A percentile compares a stretch with the other conserved stretches of the same genome.
Conservation (phyloP, 2,888 invertebrate species). For the Ctena decussata region DNA sequence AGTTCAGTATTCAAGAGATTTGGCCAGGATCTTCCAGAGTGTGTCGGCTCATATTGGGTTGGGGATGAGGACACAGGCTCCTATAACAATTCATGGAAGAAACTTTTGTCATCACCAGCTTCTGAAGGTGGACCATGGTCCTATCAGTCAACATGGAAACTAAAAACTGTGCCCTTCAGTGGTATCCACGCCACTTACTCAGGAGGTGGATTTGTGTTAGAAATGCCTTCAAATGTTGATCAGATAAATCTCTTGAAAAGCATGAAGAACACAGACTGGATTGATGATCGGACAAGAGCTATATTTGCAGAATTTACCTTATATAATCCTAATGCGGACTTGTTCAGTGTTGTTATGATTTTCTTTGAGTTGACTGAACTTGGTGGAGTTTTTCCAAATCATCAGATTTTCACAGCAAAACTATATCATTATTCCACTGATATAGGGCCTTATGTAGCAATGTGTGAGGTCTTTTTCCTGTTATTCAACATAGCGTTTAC, state of each 20-base stretch:
- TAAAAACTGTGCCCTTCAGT: slow-evolving; percentile 67
- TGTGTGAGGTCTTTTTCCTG: slow-evolving; percentile 69
- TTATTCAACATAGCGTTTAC: slow-evolving; percentile 66
- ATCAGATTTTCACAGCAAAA: slow-evolving; percentile 71
- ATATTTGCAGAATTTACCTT: slow-evolving; percentile 74
- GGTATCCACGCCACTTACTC: slow-evolving; percentile 76
- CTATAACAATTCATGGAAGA: slow-evolving; percentile 68
- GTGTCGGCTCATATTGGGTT: slow-evolving; percentile 63
- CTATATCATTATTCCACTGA: slow-evolving; percentile 68
- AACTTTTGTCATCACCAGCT: slow-evolving; percentile 2
- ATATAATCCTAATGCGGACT: slow-evolving; percentile 72
- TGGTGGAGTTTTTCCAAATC: slow-evolving; percentile 65
- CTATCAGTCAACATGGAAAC: slow-evolving; percentile 67
- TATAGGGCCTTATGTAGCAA: slow-evolving; percentile 62
- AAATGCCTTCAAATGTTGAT: slow-evolving; percentile 46
- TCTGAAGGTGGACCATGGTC: slow-evolving; percentile 56
- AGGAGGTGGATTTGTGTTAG: slow-evolving; percentile 75
- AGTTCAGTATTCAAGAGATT: slow-evolving; percentile 31
- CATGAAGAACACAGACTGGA: slow-evolving; percentile 68
- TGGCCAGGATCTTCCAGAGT: slow-evolving; percentile 38
- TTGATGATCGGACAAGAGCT: slow-evolving; percentile 71
- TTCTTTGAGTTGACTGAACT: slow-evolving; percentile 72
- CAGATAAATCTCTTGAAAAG: slow-evolving; percentile 18
- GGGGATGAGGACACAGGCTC: slow-evolving; percentile 62
- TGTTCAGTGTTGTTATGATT: slow-evolving; percentile 74